Evolutionary conservation across 2,888 invertebrate genomes (phyloP).

Genomic region (Melikaiella ostensackeni): DNA sequence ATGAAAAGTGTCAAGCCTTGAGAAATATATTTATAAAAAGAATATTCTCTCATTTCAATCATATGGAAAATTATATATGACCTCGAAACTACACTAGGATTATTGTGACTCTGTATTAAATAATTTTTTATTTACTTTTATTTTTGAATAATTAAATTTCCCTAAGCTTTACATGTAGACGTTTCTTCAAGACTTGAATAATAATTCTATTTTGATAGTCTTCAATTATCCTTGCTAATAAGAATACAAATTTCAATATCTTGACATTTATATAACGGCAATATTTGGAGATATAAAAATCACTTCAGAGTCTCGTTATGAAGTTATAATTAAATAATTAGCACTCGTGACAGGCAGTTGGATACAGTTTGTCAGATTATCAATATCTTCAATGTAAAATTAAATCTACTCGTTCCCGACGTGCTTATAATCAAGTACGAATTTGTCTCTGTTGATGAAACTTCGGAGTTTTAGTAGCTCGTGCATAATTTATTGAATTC

Average conservation of each 20-base stretch:
- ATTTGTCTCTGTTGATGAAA: neutral
- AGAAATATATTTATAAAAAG: too few relatives aligned
- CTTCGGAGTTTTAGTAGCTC: neutral
- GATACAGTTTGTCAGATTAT: conserved; percentile 12
- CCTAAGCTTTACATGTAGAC: too few relatives aligned
- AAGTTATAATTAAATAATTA: conserved; percentile 24
- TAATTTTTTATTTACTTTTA: neutral
- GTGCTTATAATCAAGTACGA: conserved; percentile 3
- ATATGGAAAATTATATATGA: too few relatives aligned
- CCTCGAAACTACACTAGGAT: too few relatives aligned
- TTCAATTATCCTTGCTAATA: conserved; percentile 4
- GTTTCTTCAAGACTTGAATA: too few relatives aligned
- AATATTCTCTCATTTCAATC: too few relatives aligned
- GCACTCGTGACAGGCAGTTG: neutral
- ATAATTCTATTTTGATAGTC: neutral
- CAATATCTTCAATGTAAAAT: conserved; percentile 28
- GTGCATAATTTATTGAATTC: neutral
- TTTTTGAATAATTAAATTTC: neutral
- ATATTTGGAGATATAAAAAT: conserved; percentile 9
- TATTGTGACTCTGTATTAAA: too few relatives aligned
- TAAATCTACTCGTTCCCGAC: conserved; percentile 14
- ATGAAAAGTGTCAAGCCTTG: neutral
- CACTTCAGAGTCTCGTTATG: neutral
- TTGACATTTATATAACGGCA: conserved; percentile 5
- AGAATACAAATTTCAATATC: neutral